Evolutionary conservation across 2,888 invertebrate genomes (phyloP).

Genomic region (Rapana venosa): DNA sequence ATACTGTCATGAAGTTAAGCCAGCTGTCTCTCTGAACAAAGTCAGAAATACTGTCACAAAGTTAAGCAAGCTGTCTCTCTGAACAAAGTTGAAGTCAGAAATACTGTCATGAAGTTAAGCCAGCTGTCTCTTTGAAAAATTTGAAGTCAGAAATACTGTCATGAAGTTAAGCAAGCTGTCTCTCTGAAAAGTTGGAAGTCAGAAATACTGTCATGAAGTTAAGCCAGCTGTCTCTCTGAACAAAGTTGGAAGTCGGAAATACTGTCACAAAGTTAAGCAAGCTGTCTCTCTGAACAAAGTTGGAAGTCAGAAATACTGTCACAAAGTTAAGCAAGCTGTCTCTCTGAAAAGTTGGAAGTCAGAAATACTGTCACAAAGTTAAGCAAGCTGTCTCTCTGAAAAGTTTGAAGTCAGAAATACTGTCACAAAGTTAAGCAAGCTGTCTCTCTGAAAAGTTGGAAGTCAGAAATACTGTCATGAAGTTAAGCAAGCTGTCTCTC

Average conservation of each 20-base stretch:
- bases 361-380: slow-evolving; percentile 83
- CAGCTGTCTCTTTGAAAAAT: neutral
- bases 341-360: neutral
- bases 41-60: slow-evolving; percentile 81
- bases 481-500: slow-evolving; percentile 79
- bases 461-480: slow-evolving; percentile 81
- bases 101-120: slow-evolving; percentile 84
- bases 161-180: slow-evolving; percentile 84
- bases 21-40: neutral
- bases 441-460: neutral
- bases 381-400: slow-evolving; percentile 28
- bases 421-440: slow-evolving; percentile 84
- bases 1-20: slow-evolving; percentile 84
- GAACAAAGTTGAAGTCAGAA: neutral
- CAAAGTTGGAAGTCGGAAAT: neutral
- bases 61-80: slow-evolving; percentile 79
- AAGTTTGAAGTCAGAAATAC: neutral
- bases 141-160: slow-evolving; percentile 26
- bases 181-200: neutral
- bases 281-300: neutral
- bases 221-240: slow-evolving; percentile 27
- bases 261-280: slow-evolving; percentile 84
- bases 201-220: slow-evolving; percentile 83
- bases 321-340: slow-evolving; percentile 84
- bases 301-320: slow-evolving; percentile 28